Conservation (phyloP, 2,113 vertebrate genomes). For the Nettapus auritus region DNA sequence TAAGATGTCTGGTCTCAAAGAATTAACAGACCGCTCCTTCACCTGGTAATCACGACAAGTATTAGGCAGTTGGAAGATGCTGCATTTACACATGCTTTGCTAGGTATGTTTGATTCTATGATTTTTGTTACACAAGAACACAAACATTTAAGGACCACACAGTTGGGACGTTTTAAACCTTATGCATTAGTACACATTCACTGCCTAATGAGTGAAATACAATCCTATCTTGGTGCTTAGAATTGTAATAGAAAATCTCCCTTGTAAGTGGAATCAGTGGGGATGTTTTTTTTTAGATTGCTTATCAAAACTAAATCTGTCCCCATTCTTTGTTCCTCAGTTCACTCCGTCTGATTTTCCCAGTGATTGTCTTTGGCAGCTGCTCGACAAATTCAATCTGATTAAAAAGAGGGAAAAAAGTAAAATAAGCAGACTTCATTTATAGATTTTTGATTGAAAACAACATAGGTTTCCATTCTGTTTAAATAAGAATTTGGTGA, state of each 20-base stretch:
- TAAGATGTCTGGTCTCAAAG: background rate
- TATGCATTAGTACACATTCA: background rate
- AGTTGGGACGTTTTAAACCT: background rate
- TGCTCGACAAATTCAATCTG: slow-evolving; percentile 83
- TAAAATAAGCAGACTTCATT: background rate
- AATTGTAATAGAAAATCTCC: background rate
- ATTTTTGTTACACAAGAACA: background rate
- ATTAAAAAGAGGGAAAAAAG: background rate
- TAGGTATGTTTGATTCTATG: background rate
- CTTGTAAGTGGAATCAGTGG: background rate
- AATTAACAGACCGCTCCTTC: background rate
- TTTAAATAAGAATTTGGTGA: background rate
- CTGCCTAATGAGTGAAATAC: background rate
- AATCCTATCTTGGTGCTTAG: background rate
- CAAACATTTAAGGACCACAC: background rate
- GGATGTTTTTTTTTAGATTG: background rate
- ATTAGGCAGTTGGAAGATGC: background rate
- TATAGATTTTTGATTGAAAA: background rate
- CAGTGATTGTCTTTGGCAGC: slow-evolving; percentile 80
- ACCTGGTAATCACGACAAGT: background rate
- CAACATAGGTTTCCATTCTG: background rate
- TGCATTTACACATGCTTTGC: background rate
- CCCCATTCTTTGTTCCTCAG: slow-evolving; percentile 77
- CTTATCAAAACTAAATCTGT: background rate
- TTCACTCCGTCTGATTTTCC: slow-evolving; percentile 78